phyloP scores from a whole-genome alignment of 2,113 vertebrate genomes.

The Leptobrachium ailaonicum region DNA sequence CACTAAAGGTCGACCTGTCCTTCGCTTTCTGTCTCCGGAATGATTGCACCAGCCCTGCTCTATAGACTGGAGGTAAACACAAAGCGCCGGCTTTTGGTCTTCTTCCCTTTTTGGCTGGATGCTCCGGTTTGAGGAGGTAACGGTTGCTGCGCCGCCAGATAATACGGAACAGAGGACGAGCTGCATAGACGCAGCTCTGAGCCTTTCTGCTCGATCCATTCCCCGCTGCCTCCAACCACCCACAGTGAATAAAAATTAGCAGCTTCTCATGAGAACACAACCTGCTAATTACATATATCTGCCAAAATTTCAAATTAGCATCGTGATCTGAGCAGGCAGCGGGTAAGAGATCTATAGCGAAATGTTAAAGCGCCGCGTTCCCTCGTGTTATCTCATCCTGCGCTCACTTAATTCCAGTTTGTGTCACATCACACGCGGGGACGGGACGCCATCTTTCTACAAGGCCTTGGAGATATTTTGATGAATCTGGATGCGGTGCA shows the following conservation, averaged over 20 bases:
- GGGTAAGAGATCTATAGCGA: conserved; percentile 17
- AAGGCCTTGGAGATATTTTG: neutral
- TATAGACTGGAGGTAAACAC: no score
- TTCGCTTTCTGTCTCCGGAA: no score
- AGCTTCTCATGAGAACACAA: conserved; percentile 53
- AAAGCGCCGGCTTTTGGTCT: no score
- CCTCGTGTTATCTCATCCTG: no score
- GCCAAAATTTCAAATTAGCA: conserved; percentile 53
- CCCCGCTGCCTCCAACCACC: conserved; percentile 46
- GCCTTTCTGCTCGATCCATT: conserved; percentile 36
- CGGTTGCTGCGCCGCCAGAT: neutral
- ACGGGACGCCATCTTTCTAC: neutral
- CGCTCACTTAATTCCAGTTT: no score
- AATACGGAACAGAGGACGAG: neutral
- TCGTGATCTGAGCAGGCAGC: conserved; percentile 19
- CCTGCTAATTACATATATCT: conserved; percentile 53
- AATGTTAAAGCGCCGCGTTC: neutral
- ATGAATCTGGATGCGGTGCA: neutral
- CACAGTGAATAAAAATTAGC: conserved; percentile 59
- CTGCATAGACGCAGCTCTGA: neutral
- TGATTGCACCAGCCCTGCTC: no score
- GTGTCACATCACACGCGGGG: neutral
- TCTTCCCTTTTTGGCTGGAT: neutral
- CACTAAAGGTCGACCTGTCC: no score
- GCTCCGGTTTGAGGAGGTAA: neutral